Evolutionary conservation across 2,797 vertebrate species (phyloP).

Genomic region (Pteropus rufus): DNA sequence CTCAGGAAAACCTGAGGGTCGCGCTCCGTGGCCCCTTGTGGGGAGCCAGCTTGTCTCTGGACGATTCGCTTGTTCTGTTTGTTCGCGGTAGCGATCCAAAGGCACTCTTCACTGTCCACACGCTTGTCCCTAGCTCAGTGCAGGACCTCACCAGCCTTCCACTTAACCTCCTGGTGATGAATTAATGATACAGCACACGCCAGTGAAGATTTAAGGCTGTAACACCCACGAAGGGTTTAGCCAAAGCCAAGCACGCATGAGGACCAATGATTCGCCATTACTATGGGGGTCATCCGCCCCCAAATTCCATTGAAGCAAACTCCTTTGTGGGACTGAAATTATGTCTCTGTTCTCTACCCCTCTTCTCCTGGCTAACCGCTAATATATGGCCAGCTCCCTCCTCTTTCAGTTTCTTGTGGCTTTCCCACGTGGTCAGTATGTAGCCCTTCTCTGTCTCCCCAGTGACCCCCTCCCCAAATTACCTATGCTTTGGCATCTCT

Average conservation of each 20-base stretch:
- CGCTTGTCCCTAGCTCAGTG: neutral
- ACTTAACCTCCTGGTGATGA: neutral
- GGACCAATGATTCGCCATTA: neutral
- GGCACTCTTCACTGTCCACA: rapidly evolving
- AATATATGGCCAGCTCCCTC: too few relatives aligned
- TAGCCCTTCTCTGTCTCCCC: neutral
- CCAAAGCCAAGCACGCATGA: neutral
- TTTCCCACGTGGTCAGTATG: too few relatives aligned
- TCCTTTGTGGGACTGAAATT: neutral
- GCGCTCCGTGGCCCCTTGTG: neutral
- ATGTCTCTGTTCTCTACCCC: neutral
- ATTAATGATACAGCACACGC: rapidly evolving
- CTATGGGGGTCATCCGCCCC: neutral
- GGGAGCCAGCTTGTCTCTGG: neutral
- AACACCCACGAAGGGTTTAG: neutral
- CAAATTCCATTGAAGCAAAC: neutral
- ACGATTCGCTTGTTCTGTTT: neutral
- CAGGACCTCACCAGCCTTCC: neutral
- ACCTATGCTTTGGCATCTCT: neutral
- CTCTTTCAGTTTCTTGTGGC: too few relatives aligned
- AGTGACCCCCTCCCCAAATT: neutral
- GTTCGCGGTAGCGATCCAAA: neutral
- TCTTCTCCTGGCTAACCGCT: neutral
- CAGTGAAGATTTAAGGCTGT: neutral
- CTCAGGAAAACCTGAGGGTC: rapidly evolving